These are phyloP conservation scores for Eutrigla gurnardus DNA, from an alignment of 2,797 vertebrate genomes.

Conservation along the genomic window DNA sequence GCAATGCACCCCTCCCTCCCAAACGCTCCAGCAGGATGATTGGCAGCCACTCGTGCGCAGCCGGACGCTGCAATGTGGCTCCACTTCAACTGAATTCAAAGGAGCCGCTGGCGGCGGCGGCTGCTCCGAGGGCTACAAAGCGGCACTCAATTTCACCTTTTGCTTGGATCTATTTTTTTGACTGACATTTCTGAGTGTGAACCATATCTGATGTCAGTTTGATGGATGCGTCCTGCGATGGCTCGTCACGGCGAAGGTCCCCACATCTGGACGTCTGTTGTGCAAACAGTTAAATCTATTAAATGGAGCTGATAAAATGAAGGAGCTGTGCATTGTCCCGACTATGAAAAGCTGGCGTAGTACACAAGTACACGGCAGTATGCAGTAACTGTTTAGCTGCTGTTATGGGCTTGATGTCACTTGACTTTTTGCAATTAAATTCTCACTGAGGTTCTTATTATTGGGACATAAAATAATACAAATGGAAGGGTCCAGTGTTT, in stretches of 20 bases:
- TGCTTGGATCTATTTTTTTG: constrained; percentile 53
- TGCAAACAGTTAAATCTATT: constrained; percentile 1
- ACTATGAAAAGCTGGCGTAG: too few species aligned
- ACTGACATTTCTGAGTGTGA: constrained; percentile 53
- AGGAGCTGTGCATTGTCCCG: too few species aligned
- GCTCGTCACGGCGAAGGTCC: neutral
- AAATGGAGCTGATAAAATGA: neutral
- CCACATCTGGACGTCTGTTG: neutral
- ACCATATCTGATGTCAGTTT: constrained; percentile 25
- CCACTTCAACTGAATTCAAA: constrained; percentile 52
- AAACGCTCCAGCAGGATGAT: constrained; percentile 51
- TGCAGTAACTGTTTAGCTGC: too few species aligned
- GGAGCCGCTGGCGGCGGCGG: constrained; percentile 17
- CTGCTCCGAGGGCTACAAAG: constrained; percentile 31
- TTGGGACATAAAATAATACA: too few species aligned
- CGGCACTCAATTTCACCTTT: constrained; percentile 67
- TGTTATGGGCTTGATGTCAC: too few species aligned
- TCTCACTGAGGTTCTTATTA: too few species aligned
- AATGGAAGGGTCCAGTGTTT: too few species aligned
- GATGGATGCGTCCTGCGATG: constrained; percentile 34
- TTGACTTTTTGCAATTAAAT: too few species aligned
- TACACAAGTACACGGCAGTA: too few species aligned
- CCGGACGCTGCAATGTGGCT: constrained; percentile 52
- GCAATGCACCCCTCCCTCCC: constrained; percentile 36
- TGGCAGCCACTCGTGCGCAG: constrained; percentile 49